A percentile compares a stretch with the other conserved stretches of the same genome.
phyloP scores from a whole-genome alignment of 2,113 vertebrate species.

The Pteronura brasiliensis region DNA sequence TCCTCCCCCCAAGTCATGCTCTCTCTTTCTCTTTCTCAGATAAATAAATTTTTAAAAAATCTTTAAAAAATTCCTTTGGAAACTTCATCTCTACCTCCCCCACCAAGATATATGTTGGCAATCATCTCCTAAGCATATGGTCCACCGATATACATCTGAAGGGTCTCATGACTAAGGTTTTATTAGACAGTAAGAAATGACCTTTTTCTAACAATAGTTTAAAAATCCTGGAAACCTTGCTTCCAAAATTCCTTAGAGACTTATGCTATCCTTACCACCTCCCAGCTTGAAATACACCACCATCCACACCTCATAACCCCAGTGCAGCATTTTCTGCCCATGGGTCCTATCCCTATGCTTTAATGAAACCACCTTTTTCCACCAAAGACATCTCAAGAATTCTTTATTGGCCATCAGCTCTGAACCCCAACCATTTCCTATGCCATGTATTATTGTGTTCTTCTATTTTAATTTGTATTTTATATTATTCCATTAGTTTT shows the following conservation, averaged over 20 bases:
- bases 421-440: neutral
- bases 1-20: neutral
- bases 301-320: neutral
- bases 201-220: neutral
- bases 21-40: neutral
- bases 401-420: neutral
- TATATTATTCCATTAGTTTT: neutral
- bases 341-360: neutral
- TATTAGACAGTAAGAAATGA: neutral
- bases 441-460: neutral
- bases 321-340: neutral
- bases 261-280: neutral
- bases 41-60: neutral
- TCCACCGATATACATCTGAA: neutral
- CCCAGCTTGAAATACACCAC: neutral
- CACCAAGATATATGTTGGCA: neutral
- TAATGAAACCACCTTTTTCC: neutral
- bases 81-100: neutral
- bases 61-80: neutral
- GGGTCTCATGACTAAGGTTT: neutral
- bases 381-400: neutral
- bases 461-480: neutral
- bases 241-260: neutral
- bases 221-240: neutral
- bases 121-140: neutral